Base-by-base conservation (phyloP, 92 coral and sea anemone genomes). In the Umimayanthus chanpuru region DNA sequence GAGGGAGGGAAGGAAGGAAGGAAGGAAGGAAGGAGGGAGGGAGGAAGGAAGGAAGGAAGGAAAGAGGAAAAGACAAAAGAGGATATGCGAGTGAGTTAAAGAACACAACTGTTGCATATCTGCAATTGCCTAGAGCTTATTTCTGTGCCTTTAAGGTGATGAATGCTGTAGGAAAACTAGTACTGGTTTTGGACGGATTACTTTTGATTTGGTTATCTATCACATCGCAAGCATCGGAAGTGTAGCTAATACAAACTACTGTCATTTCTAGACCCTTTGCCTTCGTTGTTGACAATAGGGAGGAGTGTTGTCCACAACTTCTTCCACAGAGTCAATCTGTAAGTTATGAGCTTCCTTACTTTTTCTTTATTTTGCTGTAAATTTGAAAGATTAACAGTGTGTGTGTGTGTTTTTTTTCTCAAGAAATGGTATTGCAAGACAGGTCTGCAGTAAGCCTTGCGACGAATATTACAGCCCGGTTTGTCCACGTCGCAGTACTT, bases 251-350 rank as follows among this genome's bases (percentile, higher is more conserved):
- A 49, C 55, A 6, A 23, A 41, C 1, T 4, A 47, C 64, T 14
- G 28, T 76, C 68, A 36, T 75, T 53, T 76, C 23, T 92, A 96
- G 98, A 94, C 80, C 96, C 96, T 11, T 84, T 86, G 71, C 87
- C 96, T 50, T 93, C 98, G n/a, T 90, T 94, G 41, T 90, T 96
- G 32, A 92, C 98, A 12, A 72, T 96, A 36, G 98, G 98, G 14
- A 91, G 92, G 70, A 96, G 96, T 88, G 94, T 96, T 29, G 98
- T 96, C 9, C 84, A 89, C 58, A 96, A 96, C 81, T 89, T 94
- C 79, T 91, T 92, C 36, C 95, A 89, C 56, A 85, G 80, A 73
- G 91, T 93, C 6, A 92, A 92, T 70, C 77, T 92, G 95, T 94
- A 86, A 92, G 96, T 90, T 79, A 18, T 55, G 23, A 40, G 28